Evolutionary conservation across 2,113 vertebrate species (phyloP).

Genomic region (Pristiophorus japonicus): DNA sequence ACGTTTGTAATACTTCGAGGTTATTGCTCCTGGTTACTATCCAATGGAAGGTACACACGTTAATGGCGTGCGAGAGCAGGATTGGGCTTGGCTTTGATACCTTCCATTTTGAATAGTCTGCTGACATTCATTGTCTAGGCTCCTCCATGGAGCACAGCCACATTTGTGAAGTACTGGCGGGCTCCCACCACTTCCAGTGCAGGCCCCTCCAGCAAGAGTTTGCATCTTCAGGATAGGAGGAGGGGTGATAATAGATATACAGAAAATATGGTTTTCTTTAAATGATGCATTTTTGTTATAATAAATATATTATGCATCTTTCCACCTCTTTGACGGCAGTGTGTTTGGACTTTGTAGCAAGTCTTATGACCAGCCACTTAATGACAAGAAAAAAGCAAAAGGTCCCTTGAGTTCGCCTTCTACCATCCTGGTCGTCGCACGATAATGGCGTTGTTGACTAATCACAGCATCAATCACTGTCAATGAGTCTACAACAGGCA

Average conservation of each 20-base stretch:
- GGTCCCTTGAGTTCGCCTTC: background rate
- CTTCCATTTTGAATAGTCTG: background rate
- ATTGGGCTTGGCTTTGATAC: background rate
- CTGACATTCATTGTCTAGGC: background rate
- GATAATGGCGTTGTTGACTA: background rate
- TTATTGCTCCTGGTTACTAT: background rate
- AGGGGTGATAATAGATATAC: background rate
- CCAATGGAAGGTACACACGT: background rate
- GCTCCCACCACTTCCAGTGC: background rate
- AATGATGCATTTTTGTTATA: background rate
- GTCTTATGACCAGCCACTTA: too few relatives aligned
- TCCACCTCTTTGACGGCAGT: background rate
- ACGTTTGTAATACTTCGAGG: background rate
- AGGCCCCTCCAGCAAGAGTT: background rate
- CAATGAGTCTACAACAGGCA: background rate
- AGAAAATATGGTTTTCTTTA: background rate
- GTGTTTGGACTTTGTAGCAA: background rate
- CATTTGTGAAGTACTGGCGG: background rate
- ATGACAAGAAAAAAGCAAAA: background rate
- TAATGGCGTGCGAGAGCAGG: background rate
- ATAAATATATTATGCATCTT: background rate
- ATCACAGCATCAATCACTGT: background rate
- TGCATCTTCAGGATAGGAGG: background rate
- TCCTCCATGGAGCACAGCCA: background rate
- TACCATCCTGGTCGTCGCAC: background rate